Evolutionary conservation across 2,888 invertebrate genomes (phyloP), one percentile per base, ranked within the genome.

Genomic region (Hypercompe scribonia): DNA sequence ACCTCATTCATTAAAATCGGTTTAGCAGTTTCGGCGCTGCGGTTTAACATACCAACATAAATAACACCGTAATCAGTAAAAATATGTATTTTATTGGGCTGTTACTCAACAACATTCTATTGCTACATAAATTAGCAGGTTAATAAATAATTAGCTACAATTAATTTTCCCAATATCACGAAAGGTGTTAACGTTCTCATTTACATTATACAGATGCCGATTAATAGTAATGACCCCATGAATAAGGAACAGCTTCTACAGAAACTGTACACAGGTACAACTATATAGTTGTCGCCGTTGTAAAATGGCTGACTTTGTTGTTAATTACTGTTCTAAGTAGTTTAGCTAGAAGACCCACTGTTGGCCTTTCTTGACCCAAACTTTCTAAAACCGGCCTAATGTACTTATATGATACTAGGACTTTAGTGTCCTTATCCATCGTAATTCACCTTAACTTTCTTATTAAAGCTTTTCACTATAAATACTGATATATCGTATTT

Each of bases 351-450:
- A 66, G 33, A 46, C 11, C 21, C 21, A 11, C 36, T 33, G 33
- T 46, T 66, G 31, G 66, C 66, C 66, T 46, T 66, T 46, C 31
- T 24, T 46, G 46, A 66, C 66, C 21, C 33, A 28, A 66, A 66
- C 46, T 66, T 46, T 66, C 66, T 66, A 66, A 28, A 13, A 28
- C 61, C 18, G 4, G 28, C 31, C 31, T 18, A 61, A 31, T 18
- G 31, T 61, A 28, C 2, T 18, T 58, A 15, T 61, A 28, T n/a
- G 24, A n/a, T 54, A n/a, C 10, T 54, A 24, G 50, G n/a, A 54
- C 24, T 54, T 54, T 54, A 54, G 7, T 50, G 24, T 24, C 50
- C 24, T 10, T n/a, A 11, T 54, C 24, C 10, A 24, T 8, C n/a
- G 11, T 54, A n/a, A n/a, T 11, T n/a, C 3, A 54, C 50, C 10